These are phyloP conservation scores for Rhabdomys pumilio DNA, from an alignment of 2,797 vertebrate species.

Conservation along the genomic window DNA sequence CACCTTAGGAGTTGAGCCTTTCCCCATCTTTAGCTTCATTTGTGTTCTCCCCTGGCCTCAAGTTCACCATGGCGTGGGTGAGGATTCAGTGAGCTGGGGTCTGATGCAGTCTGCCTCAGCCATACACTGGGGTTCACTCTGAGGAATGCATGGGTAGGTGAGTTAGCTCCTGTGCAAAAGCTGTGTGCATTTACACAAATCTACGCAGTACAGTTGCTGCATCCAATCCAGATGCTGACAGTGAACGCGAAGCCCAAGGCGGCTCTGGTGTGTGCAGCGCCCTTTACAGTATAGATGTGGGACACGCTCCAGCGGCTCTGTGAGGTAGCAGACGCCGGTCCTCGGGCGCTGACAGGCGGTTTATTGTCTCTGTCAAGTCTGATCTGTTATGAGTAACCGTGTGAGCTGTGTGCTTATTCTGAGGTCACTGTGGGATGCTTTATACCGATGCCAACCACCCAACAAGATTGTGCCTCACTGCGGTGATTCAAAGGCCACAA, in stretches of 20 bases:
- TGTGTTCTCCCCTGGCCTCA: background rate
- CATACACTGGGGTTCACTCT: background rate
- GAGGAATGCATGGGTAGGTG: fast-evolving
- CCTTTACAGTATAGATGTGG: background rate
- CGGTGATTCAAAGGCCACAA: background rate
- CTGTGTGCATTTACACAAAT: background rate
- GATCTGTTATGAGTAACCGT: background rate
- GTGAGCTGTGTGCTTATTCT: background rate
- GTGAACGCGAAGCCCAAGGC: background rate
- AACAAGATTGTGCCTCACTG: too few species aligned
- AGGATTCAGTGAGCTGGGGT: background rate
- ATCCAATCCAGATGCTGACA: background rate
- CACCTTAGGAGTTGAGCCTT: background rate
- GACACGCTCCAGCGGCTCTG: fast-evolving
- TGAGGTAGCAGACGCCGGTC: background rate
- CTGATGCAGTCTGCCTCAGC: background rate
- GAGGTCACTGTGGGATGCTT: background rate
- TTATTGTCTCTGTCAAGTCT: background rate
- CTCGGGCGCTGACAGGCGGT: background rate
- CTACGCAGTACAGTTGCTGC: background rate
- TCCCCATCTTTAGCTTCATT: background rate
- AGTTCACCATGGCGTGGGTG: background rate
- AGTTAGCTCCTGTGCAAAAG: background rate
- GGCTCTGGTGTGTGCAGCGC: background rate
- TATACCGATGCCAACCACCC: background rate